phyloP scores from a whole-genome alignment of 2,113 vertebrate species.

The Eubucco bourcierii region DNA sequence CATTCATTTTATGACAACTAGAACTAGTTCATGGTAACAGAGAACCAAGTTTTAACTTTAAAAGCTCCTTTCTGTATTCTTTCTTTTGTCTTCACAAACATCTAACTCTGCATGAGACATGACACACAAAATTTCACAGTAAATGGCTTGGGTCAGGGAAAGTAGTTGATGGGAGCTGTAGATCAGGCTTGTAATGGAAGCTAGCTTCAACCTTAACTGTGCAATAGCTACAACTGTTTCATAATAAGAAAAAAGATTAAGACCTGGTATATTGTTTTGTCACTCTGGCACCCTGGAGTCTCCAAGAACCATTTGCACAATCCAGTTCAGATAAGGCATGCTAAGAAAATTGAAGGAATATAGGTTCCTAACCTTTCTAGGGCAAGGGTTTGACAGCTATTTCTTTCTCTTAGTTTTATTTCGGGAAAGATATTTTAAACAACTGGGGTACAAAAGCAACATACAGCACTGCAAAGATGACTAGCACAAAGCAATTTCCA shows the following conservation, averaged over 20 bases:
- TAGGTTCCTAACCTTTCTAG: conserved; percentile 23
- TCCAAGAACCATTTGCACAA: neutral
- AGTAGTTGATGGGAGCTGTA: neutral
- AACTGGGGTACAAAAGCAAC: neutral
- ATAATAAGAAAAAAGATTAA: conserved; percentile 37
- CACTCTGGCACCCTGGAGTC: neutral
- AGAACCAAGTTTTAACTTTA: neutral
- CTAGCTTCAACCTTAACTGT: conserved; percentile 4
- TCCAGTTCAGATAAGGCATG: neutral
- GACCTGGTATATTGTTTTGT: neutral
- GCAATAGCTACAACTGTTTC: conserved; percentile 8
- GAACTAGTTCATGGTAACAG: neutral
- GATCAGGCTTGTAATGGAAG: conserved; percentile 6
- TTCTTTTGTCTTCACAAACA: neutral
- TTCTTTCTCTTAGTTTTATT: neutral
- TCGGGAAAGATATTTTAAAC: neutral
- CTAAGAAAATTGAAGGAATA: conserved; percentile 46
- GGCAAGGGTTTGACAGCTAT: neutral
- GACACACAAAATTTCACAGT: conserved; percentile 3
- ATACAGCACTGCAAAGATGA: neutral
- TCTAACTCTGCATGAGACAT: neutral
- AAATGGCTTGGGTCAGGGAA: neutral
- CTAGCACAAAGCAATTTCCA: neutral
- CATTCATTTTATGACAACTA: neutral
- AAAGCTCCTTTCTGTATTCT: neutral